These are phyloP conservation scores for Eledone cirrhosa DNA, from an alignment of 2,888 invertebrate species.

Conservation along the genomic window DNA sequence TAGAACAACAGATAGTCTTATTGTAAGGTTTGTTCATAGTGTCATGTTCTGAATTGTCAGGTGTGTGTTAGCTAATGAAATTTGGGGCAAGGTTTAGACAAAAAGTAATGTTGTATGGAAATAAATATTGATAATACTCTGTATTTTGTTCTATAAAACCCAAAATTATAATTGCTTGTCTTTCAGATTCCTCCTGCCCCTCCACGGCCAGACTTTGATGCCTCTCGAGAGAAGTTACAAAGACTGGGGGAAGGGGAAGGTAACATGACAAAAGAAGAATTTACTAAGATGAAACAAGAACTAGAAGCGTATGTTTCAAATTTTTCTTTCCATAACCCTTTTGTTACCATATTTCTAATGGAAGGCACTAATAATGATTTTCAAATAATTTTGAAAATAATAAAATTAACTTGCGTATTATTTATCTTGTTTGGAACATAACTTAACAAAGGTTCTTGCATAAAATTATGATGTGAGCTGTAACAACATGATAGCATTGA, in stretches of 20 bases:
- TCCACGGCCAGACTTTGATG: slow-evolving; percentile 94
- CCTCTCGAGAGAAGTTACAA: slow-evolving; percentile 96
- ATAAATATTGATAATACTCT: no score
- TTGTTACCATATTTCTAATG: no score
- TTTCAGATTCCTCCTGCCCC: slow-evolving; percentile 73
- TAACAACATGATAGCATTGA: no score
- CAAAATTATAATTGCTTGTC: not conserved
- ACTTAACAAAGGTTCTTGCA: no score
- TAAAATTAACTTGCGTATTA: no score
- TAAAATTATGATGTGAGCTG: not conserved
- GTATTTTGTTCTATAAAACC: no score
- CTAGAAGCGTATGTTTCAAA: slow-evolving; percentile 87
- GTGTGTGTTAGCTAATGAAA: not conserved
- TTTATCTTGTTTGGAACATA: no score
- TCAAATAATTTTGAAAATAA: no score
- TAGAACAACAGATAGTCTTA: no score
- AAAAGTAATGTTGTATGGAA: not conserved
- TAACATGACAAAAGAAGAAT: slow-evolving; percentile 98
- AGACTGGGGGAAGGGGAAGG: slow-evolving; percentile 98
- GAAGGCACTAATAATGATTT: no score
- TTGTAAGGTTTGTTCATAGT: no score
- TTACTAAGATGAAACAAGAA: slow-evolving; percentile 99
- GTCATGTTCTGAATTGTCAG: no score
- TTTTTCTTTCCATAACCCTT: not conserved
- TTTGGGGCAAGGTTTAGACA: not conserved